Conservation (phyloP, 2,888 invertebrate genomes). For the Clunio marinus region DNA sequence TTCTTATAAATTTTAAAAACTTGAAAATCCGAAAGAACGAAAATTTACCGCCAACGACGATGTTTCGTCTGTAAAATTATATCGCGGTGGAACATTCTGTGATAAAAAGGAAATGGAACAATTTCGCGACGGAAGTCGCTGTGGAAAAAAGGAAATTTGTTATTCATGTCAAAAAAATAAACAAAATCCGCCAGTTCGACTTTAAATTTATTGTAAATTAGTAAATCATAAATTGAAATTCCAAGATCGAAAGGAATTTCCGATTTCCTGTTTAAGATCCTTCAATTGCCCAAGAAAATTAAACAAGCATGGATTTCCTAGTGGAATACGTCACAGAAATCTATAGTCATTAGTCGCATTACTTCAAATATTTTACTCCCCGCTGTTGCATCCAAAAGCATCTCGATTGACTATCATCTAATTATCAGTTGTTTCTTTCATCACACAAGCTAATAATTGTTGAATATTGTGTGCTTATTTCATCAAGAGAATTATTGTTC, state of each 20-base stretch:
- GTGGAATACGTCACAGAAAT: no score
- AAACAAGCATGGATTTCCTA: no score
- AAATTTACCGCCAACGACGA: no score
- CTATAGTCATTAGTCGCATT: not conserved
- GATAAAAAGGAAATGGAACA: constrained; percentile 9
- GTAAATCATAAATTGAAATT: no score
- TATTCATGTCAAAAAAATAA: not conserved
- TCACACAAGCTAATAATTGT: not conserved
- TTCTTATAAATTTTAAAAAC: no score
- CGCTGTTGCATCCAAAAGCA: constrained; percentile 21
- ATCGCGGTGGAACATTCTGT: no score
- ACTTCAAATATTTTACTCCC: constrained; percentile 4
- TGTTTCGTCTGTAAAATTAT: no score
- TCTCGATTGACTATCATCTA: not conserved
- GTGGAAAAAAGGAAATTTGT: constrained; percentile 14
- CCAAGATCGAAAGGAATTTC: constrained; percentile 16
- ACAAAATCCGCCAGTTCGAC: not conserved
- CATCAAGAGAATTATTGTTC: not conserved
- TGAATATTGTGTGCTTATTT: not conserved
- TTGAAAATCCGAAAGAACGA: no score
- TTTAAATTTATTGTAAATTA: not conserved
- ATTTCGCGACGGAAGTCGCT: constrained; percentile 33
- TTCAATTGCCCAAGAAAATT: no score
- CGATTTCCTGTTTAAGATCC: constrained; percentile 26
- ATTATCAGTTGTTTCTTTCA: no score